These are phyloP conservation scores for Ianthella basta DNA, from an alignment of 37 sponge, comb jelly and placozoan genomes.

Conservation along the genomic window DNA sequence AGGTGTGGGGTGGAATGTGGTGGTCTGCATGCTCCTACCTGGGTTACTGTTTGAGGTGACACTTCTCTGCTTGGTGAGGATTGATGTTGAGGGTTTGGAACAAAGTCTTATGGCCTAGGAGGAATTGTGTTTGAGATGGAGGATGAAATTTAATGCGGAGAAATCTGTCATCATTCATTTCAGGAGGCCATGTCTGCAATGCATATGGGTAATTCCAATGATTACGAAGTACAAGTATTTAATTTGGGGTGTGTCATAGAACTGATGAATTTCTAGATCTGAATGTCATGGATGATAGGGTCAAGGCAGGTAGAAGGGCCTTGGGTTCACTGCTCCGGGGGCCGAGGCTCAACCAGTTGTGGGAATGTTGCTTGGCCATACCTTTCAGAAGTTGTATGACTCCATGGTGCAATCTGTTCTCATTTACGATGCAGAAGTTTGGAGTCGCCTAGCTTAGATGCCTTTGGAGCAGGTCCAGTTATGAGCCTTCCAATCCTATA, in stretches of 20 bases:
- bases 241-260: slow-evolving; percentile 1
- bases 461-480: not conserved
- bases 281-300: not conserved
- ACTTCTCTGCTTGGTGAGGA: not conserved
- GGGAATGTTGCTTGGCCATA: not conserved
- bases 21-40: not conserved
- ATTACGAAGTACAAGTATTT: not conserved
- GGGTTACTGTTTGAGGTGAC: slow-evolving; percentile 11
- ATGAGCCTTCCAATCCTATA: not conserved
- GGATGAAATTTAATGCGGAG: not conserved
- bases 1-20: slow-evolving; percentile 1
- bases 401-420: not conserved
- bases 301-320: not conserved
- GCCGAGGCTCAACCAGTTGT: not conserved
- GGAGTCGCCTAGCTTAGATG: not conserved
- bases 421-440: not conserved
- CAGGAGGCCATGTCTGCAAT: not conserved
- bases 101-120: not conserved
- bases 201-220: not conserved
- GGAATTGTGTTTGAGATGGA: slow-evolving; percentile 14
- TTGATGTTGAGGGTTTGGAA: not conserved
- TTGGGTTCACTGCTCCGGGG: not conserved
- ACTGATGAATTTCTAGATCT: not conserved
- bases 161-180: slow-evolving; percentile 21
- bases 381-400: not conserved